Evolutionary conservation across 2,888 invertebrate species (phyloP).

Genomic region (Dasysyrphus tricinctus): DNA sequence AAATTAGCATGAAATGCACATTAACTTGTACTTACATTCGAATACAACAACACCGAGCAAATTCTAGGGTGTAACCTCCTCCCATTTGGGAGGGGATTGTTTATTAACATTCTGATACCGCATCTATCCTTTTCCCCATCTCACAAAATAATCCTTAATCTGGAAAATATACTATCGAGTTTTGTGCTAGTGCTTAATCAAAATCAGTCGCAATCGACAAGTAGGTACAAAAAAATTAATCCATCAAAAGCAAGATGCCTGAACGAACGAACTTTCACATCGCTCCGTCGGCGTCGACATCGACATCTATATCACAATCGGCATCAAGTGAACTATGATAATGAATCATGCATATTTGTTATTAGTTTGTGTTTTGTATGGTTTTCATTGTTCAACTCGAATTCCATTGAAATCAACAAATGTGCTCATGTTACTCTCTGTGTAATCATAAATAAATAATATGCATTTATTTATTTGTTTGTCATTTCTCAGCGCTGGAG

Average conservation of each 20-base stretch:
- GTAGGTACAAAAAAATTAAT: neutral
- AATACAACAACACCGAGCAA: neutral
- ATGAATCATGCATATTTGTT: slow-evolving; percentile 53
- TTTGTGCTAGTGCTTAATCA: neutral
- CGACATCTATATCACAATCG: slow-evolving; percentile 5
- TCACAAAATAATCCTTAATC: neutral
- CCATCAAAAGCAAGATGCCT: neutral
- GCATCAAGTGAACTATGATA: slow-evolving; percentile 27
- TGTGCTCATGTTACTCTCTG: slow-evolving; percentile 20
- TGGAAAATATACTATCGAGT: neutral
- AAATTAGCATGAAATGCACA: neutral
- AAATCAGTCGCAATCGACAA: neutral
- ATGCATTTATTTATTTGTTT: slow-evolving; percentile 26
- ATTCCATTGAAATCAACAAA: slow-evolving; percentile 36
- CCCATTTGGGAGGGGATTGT: neutral
- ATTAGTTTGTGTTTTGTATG: slow-evolving; percentile 9
- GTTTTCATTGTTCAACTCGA: slow-evolving; percentile 22
- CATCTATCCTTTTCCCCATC: slow-evolving; percentile 10
- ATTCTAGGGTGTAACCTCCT: slow-evolving; percentile 14
- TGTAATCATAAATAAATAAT: slow-evolving; percentile 13
- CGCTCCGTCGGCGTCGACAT: neutral
- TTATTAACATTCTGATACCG: slow-evolving; percentile 1
- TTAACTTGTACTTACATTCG: neutral
- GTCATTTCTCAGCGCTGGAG: slow-evolving; percentile 92
- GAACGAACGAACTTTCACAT: slow-evolving; percentile 15